Base-by-base conservation (phyloP, 2,888 invertebrate genomes). In the Polia nebulosa region DNA sequence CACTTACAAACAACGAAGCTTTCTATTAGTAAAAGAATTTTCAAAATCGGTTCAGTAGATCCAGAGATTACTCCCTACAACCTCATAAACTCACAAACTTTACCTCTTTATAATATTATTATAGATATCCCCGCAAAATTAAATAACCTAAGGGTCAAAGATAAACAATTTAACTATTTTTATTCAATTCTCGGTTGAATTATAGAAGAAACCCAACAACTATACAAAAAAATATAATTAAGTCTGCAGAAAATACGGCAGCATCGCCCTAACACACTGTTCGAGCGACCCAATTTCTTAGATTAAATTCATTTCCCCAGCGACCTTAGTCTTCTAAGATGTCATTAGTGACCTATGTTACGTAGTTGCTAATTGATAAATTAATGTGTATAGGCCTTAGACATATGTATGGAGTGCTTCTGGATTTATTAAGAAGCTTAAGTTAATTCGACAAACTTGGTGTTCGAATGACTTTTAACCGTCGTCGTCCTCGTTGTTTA, bases 211-310 rank as follows among this genome's bases (percentile, higher is more conserved):
- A 3, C 17, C 32, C 22, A 15, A 25, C 32, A 27, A 9, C 15
- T n/a, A 13, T 9, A n/a, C 0, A 36, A 22, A 39, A n/a, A 32
- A 72, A 29, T 36, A 1, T 29, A 58, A 41, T 76, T 45, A 60
- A 29, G 11, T 51, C 22, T 20, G 13, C 17, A 34, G 13, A 57
- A 41, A 29, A 39, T 39, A 34, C 25, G 60, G 9, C 22, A 65
- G 15, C 17, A 41, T 45, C n/a, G n/a, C 11, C 39, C 34, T 53
- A 57, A 49, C 45, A 59, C 70, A 85, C 85, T 86, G 76, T 45
- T 82, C 78, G 78, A 69, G 85, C 85, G 94, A 94, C 93, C 94
- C 85, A 93, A 93, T 94, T 93, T 88, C 89, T 89, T 83, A 89
- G 87, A 93, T 91, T 91, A 90, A 92, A 91, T 91, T 90, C 87